Base-by-base conservation (phyloP, 2,888 invertebrate species). In the Poecilus cupreus region DNA sequence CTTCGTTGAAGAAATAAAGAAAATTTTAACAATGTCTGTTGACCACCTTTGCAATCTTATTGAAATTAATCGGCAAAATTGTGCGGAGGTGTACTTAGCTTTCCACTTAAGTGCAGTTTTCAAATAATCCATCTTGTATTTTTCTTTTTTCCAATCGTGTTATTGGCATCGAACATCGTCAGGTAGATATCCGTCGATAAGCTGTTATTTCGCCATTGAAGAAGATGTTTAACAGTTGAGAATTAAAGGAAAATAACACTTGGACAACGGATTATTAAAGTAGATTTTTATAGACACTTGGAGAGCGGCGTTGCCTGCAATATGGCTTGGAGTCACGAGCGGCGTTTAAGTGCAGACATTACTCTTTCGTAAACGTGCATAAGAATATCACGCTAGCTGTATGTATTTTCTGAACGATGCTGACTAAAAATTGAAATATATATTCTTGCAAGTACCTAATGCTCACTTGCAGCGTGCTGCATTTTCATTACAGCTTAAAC, bases 341-440 rank as follows among this genome's bases (percentile, higher is more conserved):
- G 24, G 39, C 70, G 80, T 72, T 77, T 80, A 80, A 80, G 80
- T 80, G 80, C 20, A 80, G 51, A 51, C 80, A 80, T 80, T 80
- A 80, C 72, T 80, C 80, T 80, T 70, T 39, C 32, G 70, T 54
- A 80, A 80, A 43, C 72, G 70, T 80, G 80, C 80, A 80, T 80
- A 80, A 80, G 80, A 80, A 80, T 80, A 70, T 46, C 70, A 37
- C 43, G 72, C 68, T 70, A 80, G 60, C 60, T 51, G 51, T 51
- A 60, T 70, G 54, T 32, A 51, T 24, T 18, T 32, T 68, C 70
- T 37, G 13, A 68, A 43, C 32, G 70, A 68, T 46, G 39, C 22
- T 37, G 64, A 24, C 57, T 51, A 51, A 80, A 80, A 49, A 80
- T 80, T 80, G 70, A 80, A 80, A 80, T 70, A 80, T 80, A 70